Evolutionary conservation across 2,888 invertebrate species (phyloP).

Genomic region (Lepas anatifera): DNA sequence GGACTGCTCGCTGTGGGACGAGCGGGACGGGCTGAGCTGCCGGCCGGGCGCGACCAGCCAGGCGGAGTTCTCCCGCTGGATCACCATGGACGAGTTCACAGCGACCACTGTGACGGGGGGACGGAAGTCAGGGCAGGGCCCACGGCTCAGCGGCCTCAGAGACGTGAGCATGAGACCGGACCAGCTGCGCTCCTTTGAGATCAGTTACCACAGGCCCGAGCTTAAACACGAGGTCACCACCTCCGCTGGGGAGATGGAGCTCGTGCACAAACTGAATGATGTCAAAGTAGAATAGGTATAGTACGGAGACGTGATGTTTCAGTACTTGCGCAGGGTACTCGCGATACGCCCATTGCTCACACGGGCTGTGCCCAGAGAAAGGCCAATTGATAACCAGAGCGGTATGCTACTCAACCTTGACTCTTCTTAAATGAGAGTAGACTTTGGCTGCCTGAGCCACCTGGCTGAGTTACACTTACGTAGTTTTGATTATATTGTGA

Average conservation of each 20-base stretch:
- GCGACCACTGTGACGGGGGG: not conserved
- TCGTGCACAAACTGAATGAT: not conserved
- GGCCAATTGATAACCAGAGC: too few species aligned
- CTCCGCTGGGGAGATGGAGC: not conserved
- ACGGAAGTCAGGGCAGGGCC: not conserved
- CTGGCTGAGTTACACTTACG: too few species aligned
- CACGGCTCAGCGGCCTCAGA: not conserved
- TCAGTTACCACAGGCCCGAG: not conserved
- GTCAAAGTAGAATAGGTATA: too few species aligned
- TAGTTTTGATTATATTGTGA: too few species aligned
- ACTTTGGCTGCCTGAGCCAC: too few species aligned
- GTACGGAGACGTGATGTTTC: too few species aligned
- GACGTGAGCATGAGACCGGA: not conserved
- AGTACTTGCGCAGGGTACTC: too few species aligned
- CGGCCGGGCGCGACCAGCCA: not conserved
- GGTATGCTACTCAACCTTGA: too few species aligned
- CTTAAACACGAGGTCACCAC: not conserved
- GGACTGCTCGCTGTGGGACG: conserved; percentile 1
- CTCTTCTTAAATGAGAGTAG: too few species aligned
- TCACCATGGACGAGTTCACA: not conserved
- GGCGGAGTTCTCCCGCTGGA: not conserved
- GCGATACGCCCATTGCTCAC: too few species aligned
- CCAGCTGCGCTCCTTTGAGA: not conserved
- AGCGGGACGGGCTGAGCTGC: not conserved
- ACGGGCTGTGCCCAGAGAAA: too few species aligned